Evolutionary conservation across 2,113 vertebrate genomes (phyloP), one percentile per base, ranked within the genome.

Genomic region (Dromaius novaehollandiae): DNA sequence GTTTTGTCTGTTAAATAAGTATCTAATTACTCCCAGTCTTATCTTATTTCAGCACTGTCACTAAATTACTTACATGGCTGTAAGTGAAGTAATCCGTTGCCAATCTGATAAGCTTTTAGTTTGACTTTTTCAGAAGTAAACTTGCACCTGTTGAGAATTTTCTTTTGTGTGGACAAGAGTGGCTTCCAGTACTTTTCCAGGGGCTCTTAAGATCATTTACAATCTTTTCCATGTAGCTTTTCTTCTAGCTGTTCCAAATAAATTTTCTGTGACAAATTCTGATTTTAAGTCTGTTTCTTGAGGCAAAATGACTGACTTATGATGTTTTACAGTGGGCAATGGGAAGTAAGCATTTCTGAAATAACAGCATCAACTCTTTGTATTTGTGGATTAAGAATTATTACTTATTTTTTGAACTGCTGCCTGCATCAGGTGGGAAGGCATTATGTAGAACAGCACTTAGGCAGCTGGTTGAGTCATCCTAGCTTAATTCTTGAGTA

Each of bases 1-100:
- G 95, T 96, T 97, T 96, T 97, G 95, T 97, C 95, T 97, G 94
- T 95, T 97, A 96, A 97, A 97, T 96, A 97, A 97, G 93, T 96
- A 96, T 95, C 88, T 97, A 97, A 97, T 97, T 97, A 97, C 95
- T 97, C 92, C 94, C 96, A 96, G 96, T 68, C 95, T 97, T 97
- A 96, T 97, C 96, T 96, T 97, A 96, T 94, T 97, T 97, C 96
- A 97, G 50, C 96, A 97, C 91, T 9, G 89, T 95, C 96, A 97
- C 89, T 97, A 94, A 97, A 97, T 96, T 84, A 96, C 95, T 97
- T 96, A 97, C 95, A 97, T 32, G 78, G 70, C 90, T 96, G 61
- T 92, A 94, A 97, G 91, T 96, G 82, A 96, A 94, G 86, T 96
- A 97, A 97, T 97, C 91, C 34, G 16, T 94, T 95, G 89, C 95